phyloP scores from a whole-genome alignment of 1,140 invertebrate genomes.

The fruit fly (Drosophila melanogaster) region Release_6_plus_ISO1_MT NT_033777.3:26448001-26448500 shows the following conservation, averaged over 20 bases:
- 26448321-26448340: slow-evolving; percentile 41
- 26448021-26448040: slow-evolving; percentile 68
- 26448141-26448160: slow-evolving; percentile 17
- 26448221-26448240: slow-evolving; percentile 23
- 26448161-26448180: slow-evolving; percentile 44
- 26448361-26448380: slow-evolving; percentile 47
- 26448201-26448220: slow-evolving; percentile 37
- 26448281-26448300: slow-evolving; percentile 57
- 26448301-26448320: slow-evolving; percentile 25
- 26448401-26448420: slow-evolving; percentile 86
- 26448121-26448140: slow-evolving; percentile 13
- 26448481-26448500: slow-evolving; percentile 48
- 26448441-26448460: slow-evolving; percentile 53
- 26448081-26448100: slow-evolving; percentile 22
- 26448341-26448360: slow-evolving; percentile 49
- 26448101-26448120: slow-evolving; percentile 31
- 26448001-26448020: slow-evolving; percentile 81
- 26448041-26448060: slow-evolving; percentile 70
- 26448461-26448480: slow-evolving; percentile 32
- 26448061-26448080: slow-evolving; percentile 46
- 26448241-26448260: slow-evolving; percentile 68
- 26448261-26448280: slow-evolving; percentile 64
- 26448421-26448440: slow-evolving; percentile 85
- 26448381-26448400: slow-evolving; percentile 73
- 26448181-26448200: slow-evolving; percentile 45